Conservation (phyloP, 2,113 vertebrate species). For the Anarhynchus alexandrinus region DNA sequence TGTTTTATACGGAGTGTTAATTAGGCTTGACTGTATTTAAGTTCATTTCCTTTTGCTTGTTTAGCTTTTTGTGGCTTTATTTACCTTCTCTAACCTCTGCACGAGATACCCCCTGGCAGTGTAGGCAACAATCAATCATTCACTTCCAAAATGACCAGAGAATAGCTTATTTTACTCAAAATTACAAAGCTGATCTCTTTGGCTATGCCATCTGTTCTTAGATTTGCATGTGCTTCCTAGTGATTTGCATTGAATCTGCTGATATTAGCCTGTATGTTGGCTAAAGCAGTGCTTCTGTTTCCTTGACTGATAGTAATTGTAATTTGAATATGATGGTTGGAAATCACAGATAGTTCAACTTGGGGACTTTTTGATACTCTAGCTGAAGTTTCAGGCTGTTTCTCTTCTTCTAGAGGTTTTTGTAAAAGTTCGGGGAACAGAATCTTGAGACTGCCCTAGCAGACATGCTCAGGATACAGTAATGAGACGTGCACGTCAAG, state of each 20-base stretch:
- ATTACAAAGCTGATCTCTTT: neutral
- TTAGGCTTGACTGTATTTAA: neutral
- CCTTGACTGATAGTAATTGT: neutral
- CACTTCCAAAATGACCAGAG: neutral
- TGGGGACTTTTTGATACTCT: neutral
- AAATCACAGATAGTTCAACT: neutral
- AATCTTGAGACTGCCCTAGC: neutral
- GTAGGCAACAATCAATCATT: neutral
- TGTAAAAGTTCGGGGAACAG: neutral
- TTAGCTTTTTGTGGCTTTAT: neutral
- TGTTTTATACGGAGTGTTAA: neutral
- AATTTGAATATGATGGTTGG: neutral
- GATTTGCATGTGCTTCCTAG: neutral
- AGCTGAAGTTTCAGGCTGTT: neutral
- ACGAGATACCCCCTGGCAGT: accelerated
- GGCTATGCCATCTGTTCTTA: neutral
- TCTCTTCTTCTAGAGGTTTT: neutral
- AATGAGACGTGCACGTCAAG: neutral
- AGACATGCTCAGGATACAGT: neutral
- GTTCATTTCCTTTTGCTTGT: neutral
- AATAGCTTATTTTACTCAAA: neutral
- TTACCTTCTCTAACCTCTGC: neutral
- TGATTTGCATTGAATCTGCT: neutral
- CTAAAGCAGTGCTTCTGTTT: neutral
- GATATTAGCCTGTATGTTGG: neutral